Percentiles rank a stretch among this genome's conserved stretches.
Evolutionary conservation across 1,140 invertebrate species (phyloP).

Genomic region (Holotrichia oblita): DNA sequence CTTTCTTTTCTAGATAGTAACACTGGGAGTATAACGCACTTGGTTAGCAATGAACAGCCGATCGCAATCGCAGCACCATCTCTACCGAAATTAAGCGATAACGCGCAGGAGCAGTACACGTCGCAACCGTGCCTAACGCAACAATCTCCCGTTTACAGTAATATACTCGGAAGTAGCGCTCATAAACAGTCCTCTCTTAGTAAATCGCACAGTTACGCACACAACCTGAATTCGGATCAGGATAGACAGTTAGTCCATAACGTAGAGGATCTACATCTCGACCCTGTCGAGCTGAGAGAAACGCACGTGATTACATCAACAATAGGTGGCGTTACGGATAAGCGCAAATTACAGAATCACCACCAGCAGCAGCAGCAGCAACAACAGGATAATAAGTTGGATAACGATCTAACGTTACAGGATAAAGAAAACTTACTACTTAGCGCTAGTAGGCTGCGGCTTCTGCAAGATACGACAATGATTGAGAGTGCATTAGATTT

Average conservation of each 20-base stretch:
- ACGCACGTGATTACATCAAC: conserved; percentile 47
- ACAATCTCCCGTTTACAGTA: conserved; percentile 58
- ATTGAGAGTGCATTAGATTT: conserved; percentile 86
- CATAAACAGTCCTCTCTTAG: conserved; percentile 42
- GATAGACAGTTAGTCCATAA: conserved; percentile 39
- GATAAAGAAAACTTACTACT: conserved; percentile 59
- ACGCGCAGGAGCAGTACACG: conserved; percentile 58
- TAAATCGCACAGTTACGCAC: conserved; percentile 56
- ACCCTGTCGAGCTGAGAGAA: conserved; percentile 56
- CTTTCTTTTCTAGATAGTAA: conserved; percentile 66
- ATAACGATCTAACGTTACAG: conserved; percentile 58
- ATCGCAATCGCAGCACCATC: conserved; percentile 65
- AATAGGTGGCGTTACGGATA: conserved; percentile 23
- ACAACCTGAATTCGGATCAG: conserved; percentile 52
- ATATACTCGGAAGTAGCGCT: conserved; percentile 45
- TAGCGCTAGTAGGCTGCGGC: conserved; percentile 71
- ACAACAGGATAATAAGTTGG: conserved; percentile 49
- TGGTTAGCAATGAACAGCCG: conserved; percentile 71
- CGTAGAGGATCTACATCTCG: conserved; percentile 57
- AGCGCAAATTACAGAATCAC: conserved; percentile 41
- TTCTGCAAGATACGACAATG: conserved; percentile 86
- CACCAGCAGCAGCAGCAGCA: conserved; percentile 45
- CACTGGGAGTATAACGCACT: conserved; percentile 71
- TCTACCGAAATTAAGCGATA: conserved; percentile 61
- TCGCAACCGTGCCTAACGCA: conserved; percentile 58